A percentile compares a stretch with the other conserved stretches of the same genome.
phyloP scores from a whole-genome alignment of 2,797 vertebrate genomes.

The Falco rusticolus region DNA sequence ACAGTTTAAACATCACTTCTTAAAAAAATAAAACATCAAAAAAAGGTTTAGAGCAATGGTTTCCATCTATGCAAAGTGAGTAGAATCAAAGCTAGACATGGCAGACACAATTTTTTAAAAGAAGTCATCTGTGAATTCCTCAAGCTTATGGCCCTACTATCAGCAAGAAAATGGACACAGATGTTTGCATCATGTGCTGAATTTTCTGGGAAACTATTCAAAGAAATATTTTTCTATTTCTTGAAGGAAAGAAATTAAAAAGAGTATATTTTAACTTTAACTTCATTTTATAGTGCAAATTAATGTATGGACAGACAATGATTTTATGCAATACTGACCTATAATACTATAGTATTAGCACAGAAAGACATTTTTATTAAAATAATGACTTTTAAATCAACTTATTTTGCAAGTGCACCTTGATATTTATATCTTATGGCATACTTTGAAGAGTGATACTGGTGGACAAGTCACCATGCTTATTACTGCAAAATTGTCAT shows the following conservation, averaged over 20 bases:
- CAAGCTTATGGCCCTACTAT: neutral
- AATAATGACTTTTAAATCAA: neutral
- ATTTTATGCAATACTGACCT: neutral
- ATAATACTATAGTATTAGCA: neutral
- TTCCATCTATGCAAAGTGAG: slow-evolving; percentile 8
- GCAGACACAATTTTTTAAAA: neutral
- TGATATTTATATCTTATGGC: neutral
- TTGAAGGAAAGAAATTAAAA: neutral
- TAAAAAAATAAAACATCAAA: neutral
- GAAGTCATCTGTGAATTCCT: neutral
- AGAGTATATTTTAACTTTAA: neutral
- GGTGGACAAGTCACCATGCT: neutral
- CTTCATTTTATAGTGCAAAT: neutral
- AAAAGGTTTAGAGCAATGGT: neutral
- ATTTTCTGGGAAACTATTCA: neutral
- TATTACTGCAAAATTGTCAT: neutral
- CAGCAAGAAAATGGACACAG: neutral
- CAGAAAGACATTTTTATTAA: neutral
- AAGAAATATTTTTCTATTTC: neutral
- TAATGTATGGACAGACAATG: neutral
- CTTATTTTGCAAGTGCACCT: neutral
- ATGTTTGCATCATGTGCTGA: neutral
- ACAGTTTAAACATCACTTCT: neutral
- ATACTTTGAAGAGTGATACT: neutral
- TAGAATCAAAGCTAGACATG: neutral